Base-by-base conservation (phyloP, 2,113 vertebrate genomes). In the Perognathus longimembris region DNA sequence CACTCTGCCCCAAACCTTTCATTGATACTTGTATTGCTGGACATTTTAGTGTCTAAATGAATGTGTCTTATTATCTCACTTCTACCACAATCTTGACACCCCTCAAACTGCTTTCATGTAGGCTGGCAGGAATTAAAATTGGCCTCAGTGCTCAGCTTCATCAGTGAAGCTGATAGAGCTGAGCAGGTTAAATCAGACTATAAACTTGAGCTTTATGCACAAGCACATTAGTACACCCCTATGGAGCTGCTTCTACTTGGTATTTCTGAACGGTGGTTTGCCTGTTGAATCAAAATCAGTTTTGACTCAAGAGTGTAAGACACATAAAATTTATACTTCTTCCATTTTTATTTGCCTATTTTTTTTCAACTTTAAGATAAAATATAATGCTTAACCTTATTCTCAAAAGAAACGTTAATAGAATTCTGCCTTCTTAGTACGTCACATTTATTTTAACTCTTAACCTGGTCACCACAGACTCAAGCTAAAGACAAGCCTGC, bases 51-150 rank as follows among this genome's bases (percentile, higher is more conserved):
- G 93, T 93, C 70, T 94, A 70, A 83, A 82, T 74, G 28, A 94
- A 34, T 91, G 26, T 79, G 63, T 92, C 34, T 66, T 81, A 73
- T 82, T 67, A 0, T 79, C 40, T 85, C 66, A 79, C 1, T 82
- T 88, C 34, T 88, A 1, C 77, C 71, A 59, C 92, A 81, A 70
- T 45, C 36, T 85, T 92, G 36, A 83, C 54, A 54, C 7, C 57
- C 15, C 67, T 57, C 18, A 90, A 85, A 63, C 59, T 78, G 32
- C 54, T 70, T 89, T 26, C 84, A 73, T 63, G 9, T 81, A 70
- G 40, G 34, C 40, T 70, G 93, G 69, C 57, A 74, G 63, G 42
- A 90, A 92, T 61, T 90, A 85, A 94, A 95, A 91, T 75, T 85
- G 79, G 66, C 45, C 76, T 71, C 85, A 7, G 12, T 66, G 28